Evolutionary conservation across 2,888 invertebrate species (phyloP).

Genomic region (Volucella bombylans): DNA sequence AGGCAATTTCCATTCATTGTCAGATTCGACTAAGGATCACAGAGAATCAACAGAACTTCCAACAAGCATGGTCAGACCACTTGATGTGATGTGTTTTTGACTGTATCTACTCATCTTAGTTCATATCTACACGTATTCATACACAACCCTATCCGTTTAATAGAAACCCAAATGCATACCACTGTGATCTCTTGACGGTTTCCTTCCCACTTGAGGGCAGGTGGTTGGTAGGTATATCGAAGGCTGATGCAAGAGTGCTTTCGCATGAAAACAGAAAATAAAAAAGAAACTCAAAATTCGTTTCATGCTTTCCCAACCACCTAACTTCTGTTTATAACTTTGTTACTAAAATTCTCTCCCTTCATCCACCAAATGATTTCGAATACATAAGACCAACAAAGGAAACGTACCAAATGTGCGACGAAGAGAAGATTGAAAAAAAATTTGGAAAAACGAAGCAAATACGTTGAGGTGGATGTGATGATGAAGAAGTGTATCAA

Average conservation of each 20-base stretch:
- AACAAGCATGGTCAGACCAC: not conserved
- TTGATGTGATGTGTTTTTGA: constrained; percentile 28
- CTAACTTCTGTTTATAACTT: constrained; percentile 58
- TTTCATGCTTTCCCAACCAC: constrained; percentile 61
- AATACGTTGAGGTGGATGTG: constrained; percentile 10
- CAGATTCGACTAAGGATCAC: constrained; percentile 39
- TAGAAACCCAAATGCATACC: not conserved
- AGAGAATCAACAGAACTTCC: constrained; percentile 20
- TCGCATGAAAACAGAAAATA: not conserved
- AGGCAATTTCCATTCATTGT: constrained; percentile 56
- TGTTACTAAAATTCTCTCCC: constrained; percentile 39
- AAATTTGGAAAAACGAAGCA: not conserved
- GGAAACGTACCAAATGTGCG: not conserved
- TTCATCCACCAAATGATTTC: not conserved
- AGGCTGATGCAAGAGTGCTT: no score
- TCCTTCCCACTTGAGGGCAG: not conserved
- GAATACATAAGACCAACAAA: constrained; percentile 31
- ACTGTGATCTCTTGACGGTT: constrained; percentile 11
- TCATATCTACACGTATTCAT: not conserved
- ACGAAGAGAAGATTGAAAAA: not conserved
- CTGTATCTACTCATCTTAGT: not conserved
- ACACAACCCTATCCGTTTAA: not conserved
- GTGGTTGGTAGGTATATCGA: no score
- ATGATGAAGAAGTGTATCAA: constrained; percentile 62
- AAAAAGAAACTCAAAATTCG: constrained; percentile 15